Base-by-base conservation (phyloP, 2,888 invertebrate species). In the Scaeva pyrastri region DNA sequence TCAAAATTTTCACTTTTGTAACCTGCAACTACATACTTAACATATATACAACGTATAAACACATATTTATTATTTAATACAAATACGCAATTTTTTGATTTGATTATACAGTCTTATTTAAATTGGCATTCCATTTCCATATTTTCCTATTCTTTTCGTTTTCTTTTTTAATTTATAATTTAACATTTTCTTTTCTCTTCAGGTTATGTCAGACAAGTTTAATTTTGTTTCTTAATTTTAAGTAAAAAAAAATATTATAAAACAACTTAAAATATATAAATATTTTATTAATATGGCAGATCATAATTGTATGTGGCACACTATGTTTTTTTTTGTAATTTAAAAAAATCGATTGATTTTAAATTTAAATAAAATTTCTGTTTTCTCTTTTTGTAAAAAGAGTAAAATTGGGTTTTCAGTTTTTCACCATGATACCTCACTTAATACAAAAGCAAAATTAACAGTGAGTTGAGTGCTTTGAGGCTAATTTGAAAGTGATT, bases 71-170 rank as follows among this genome's bases (percentile, higher is more conserved):
- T 26, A 52, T 26, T 45, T 66, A n/a, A 19, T 39, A 48, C 58
- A 45, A 56, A 72, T 43, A 60, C 19, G 45, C 14, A 26, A 36
- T 81, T 82, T 82, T 77, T 75, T 70, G 48, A 48, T 78, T 74
- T 79, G 48, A 79, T 80, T 86, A 79, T 64, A 88, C 88, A 88
- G 88, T 88, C 88, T 88, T 88, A 74, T 88, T 76, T 77, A 80
- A 88, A 88, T 86, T 87, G 88, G 86, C 88, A 88, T 87, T 31
- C n/a, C n/a, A n/a, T 31, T 88, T 88, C 79, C 86, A 86, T 88
- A 79, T 60, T 72, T 74, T 73, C 64, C 23, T 71, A 72, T 77
- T 78, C 66, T 58, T 76, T 26, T 45, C 43, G 19, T 75, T 52
- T 58, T 19, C 7, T 19, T 19, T 23, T 60, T 39, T 60, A 31